These are phyloP conservation scores for Bombus turneri DNA, from an alignment of 1,140 invertebrate species.

Conservation along the genomic window DNA sequence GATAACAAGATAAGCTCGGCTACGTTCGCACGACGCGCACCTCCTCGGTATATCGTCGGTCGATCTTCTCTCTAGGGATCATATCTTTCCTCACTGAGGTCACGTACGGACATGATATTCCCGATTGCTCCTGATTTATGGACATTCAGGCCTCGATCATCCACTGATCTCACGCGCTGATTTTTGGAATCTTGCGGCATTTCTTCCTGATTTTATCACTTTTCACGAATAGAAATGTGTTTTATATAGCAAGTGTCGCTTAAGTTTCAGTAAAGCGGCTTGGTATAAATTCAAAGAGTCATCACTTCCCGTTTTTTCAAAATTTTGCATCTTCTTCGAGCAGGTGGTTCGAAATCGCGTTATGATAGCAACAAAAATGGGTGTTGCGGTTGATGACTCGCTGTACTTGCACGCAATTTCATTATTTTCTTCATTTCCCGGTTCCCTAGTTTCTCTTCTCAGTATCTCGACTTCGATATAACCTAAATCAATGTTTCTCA, in stretches of 20 bases:
- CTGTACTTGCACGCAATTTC: no score
- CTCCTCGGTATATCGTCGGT: constrained; percentile 32
- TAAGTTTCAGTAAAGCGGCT: not conserved
- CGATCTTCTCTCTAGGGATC: constrained; percentile 25
- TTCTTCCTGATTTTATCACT: not conserved
- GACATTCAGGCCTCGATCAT: not conserved
- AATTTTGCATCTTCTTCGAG: not conserved
- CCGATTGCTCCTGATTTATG: constrained; percentile 2
- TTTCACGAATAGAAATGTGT: not conserved
- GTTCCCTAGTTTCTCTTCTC: no score
- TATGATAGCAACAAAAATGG: no score
- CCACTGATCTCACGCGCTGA: not conserved
- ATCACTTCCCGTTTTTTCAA: not conserved
- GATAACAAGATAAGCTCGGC: constrained; percentile 65
- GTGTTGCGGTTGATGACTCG: no score
- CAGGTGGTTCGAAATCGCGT: no score
- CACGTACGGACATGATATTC: constrained; percentile 40
- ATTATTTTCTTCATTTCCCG: no score
- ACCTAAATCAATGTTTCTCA: not conserved
- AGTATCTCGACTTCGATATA: not conserved
- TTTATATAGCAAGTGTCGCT: no score
- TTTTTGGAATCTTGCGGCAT: not conserved
- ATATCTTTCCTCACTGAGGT: constrained; percentile 17
- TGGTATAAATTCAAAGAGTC: not conserved
- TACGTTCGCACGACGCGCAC: constrained; percentile 18